Conservation (phyloP, 2,888 invertebrate species). For the Agonopterix alstromeriana region DNA sequence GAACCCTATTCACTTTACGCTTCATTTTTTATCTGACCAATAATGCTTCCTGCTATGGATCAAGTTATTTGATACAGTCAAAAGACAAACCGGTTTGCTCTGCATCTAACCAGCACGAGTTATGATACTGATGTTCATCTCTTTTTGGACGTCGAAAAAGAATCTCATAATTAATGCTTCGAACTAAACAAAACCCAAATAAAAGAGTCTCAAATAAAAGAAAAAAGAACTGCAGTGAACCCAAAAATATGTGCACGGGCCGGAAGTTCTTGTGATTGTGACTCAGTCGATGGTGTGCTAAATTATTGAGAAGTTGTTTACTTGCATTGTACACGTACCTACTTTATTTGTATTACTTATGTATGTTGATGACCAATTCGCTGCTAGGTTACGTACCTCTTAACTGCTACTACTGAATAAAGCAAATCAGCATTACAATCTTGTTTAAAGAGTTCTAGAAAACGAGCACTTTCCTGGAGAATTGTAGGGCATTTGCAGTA, state of each 20-base stretch:
- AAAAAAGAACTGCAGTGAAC: background rate
- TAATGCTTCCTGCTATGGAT: constrained; percentile 39
- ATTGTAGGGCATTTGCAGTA: background rate
- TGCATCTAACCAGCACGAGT: constrained; percentile 19
- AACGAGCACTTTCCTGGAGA: background rate
- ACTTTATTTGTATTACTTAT: background rate
- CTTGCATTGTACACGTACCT: background rate
- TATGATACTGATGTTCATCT: no score
- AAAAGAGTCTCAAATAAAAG: no score
- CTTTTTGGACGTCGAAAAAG: no score
- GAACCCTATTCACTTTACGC: constrained; percentile 20
- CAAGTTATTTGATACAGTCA: constrained; percentile 37
- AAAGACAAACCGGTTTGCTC: constrained; percentile 35
- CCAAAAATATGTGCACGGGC: constrained; percentile 2
- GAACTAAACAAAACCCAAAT: no score
- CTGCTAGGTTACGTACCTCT: no score
- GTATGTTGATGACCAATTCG: no score
- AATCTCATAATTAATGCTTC: no score
- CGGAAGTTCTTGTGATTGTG: constrained; percentile 1
- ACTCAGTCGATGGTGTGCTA: constrained; percentile 9
- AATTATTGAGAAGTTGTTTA: constrained; percentile 3
- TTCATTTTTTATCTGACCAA: constrained; percentile 23
- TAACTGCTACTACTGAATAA: no score
- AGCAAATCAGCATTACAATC: no score
- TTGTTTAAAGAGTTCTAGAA: no score